These are phyloP conservation scores for Campylomormyrus tamandua DNA, from an alignment of 2,113 vertebrate genomes.

Conservation along the genomic window DNA sequence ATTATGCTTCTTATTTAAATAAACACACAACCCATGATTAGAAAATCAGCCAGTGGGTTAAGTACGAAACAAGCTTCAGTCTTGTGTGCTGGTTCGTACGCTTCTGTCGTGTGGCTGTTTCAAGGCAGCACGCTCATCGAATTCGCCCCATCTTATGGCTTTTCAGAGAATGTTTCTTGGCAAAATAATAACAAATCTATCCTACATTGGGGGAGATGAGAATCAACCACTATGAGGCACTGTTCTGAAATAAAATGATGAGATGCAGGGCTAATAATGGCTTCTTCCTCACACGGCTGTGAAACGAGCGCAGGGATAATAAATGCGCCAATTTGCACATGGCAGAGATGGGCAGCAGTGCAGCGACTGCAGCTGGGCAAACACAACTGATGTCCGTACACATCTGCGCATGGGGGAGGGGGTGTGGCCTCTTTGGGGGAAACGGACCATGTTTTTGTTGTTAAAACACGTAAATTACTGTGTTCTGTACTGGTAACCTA, in stretches of 20 bases:
- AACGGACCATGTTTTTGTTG: not conserved
- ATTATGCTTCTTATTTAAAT: not conserved
- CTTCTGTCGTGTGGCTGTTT: not conserved
- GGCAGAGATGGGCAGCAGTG: not conserved
- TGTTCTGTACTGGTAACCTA: not conserved
- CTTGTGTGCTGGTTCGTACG: not conserved
- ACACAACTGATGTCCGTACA: not conserved
- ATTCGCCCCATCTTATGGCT: not conserved
- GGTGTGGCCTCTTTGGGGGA: not conserved
- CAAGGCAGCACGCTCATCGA: not conserved
- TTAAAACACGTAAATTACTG: not conserved
- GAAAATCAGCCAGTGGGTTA: not conserved
- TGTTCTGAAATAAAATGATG: not conserved
- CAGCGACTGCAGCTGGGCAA: not conserved
- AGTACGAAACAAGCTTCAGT: not conserved
- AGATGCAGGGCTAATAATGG: not conserved
- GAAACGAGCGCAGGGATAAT: not conserved
- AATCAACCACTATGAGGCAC: not conserved
- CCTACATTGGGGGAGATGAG: not conserved
- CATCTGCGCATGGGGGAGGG: not conserved
- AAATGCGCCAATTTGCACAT: not conserved
- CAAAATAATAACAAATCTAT: not conserved
- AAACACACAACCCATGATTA: not conserved
- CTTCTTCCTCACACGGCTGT: not conserved
- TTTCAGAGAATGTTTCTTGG: not conserved